These are phyloP conservation scores for Sesamia inferens DNA, from an alignment of 2,888 invertebrate species.

Conservation along the genomic window DNA sequence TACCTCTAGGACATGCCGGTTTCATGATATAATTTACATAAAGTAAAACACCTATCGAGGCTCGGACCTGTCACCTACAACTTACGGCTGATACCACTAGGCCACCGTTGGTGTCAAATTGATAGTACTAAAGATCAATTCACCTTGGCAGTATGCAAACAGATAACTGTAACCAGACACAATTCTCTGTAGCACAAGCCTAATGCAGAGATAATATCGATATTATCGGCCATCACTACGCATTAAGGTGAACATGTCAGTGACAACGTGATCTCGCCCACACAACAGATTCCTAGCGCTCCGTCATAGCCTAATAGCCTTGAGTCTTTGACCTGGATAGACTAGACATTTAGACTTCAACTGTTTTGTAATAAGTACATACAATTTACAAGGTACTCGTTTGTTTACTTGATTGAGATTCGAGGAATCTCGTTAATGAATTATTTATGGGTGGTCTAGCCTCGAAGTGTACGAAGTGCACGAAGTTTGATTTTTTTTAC, in stretches of 20 bases:
- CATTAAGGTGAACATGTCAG: conserved; percentile 74
- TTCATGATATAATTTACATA: no score
- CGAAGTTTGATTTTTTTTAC: no score
- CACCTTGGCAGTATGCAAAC: background rate
- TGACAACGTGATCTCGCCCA: conserved; percentile 79
- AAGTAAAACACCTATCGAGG: no score
- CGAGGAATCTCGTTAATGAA: conserved; percentile 42
- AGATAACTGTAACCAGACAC: background rate
- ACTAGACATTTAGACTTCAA: conserved; percentile 65
- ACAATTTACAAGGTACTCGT: conserved; percentile 43
- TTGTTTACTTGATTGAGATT: conserved; percentile 49
- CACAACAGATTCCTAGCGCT: conserved; percentile 82
- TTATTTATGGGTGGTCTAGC: conserved; percentile 27
- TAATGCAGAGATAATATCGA: conserved; percentile 18
- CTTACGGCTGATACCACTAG: no score
- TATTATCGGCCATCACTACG: conserved; percentile 67
- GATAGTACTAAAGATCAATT: background rate
- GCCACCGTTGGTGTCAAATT: no score
- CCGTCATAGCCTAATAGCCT: conserved; percentile 80
- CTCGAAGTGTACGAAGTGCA: background rate
- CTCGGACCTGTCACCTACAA: no score
- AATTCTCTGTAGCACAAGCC: background rate
- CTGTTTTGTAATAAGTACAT: conserved; percentile 52
- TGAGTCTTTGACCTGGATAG: conserved; percentile 80
- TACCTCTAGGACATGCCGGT: no score